Evolutionary conservation across 2,113 vertebrate species (phyloP).

Genomic region (Marmota monax): DNA sequence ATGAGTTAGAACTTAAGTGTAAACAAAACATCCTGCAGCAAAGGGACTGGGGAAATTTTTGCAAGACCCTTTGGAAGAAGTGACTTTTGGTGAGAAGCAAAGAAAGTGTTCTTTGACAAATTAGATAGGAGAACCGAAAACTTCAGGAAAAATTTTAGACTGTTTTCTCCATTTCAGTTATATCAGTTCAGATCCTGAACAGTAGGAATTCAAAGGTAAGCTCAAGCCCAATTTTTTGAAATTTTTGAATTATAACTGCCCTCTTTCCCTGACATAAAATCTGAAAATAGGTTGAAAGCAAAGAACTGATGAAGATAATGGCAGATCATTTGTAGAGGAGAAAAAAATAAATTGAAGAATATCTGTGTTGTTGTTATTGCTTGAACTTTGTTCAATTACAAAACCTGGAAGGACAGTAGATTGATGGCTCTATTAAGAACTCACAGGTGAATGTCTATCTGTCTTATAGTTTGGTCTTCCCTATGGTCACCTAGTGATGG

Average conservation of each 20-base stretch:
- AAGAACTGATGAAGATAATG: background rate
- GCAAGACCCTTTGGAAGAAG: background rate
- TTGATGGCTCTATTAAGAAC: background rate
- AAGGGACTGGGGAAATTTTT: background rate
- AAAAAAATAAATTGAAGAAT: background rate
- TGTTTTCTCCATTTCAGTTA: background rate
- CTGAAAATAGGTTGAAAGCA: background rate
- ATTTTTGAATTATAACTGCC: background rate
- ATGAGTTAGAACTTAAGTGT: background rate
- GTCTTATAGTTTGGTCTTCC: background rate
- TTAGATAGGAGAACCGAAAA: background rate
- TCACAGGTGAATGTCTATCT: background rate
- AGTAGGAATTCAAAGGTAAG: background rate
- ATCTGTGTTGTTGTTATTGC: background rate
- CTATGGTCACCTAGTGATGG: background rate
- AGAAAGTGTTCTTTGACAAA: background rate
- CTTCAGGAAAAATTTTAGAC: background rate
- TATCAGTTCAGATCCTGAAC: background rate
- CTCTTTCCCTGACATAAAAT: background rate
- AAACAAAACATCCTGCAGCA: background rate
- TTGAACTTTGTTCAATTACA: background rate
- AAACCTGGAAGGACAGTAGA: background rate
- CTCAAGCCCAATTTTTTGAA: background rate
- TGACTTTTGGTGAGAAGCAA: background rate
- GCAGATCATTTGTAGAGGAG: background rate